These are phyloP conservation scores for Acrobasis suavella DNA, from an alignment of 2,888 invertebrate species.

Conservation along the genomic window DNA sequence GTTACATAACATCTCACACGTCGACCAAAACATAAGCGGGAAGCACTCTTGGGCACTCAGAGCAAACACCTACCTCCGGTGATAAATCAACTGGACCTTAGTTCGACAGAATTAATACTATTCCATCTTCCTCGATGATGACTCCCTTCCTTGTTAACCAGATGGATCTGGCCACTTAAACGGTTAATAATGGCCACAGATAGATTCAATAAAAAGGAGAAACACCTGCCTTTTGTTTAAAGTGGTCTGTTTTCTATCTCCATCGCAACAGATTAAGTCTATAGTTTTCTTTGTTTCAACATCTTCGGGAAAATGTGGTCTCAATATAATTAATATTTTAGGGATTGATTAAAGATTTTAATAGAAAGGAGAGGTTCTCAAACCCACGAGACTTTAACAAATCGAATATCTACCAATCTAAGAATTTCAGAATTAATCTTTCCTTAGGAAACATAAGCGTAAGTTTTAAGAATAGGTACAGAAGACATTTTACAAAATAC, in stretches of 20 bases:
- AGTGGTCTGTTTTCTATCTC: not conserved
- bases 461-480: too few relatives aligned
- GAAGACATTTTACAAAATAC: too few relatives aligned
- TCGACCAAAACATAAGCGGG: not conserved
- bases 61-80: slow-evolving; percentile 6
- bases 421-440: too few relatives aligned
- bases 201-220: slow-evolving; percentile 17
- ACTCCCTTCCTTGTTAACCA: slow-evolving; percentile 29
- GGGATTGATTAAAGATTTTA: too few relatives aligned
- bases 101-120: slow-evolving; percentile 22
- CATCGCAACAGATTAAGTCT: not conserved
- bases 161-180: slow-evolving; percentile 28
- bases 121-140: slow-evolving; percentile 20
- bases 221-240: slow-evolving; percentile 9
- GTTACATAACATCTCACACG: not conserved
- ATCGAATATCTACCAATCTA: too few relatives aligned
- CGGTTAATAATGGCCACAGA: slow-evolving; percentile 17
- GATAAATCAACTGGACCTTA: slow-evolving; percentile 15
- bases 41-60: not conserved
- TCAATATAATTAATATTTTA: too few relatives aligned
- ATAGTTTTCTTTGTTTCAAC: too few relatives aligned
- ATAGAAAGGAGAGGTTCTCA: too few relatives aligned
- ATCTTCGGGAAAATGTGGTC: too few relatives aligned
- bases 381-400: too few relatives aligned
- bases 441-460: too few relatives aligned